Evolutionary conservation across 2,113 vertebrate species (phyloP).

Genomic region (Upupa epops): DNA sequence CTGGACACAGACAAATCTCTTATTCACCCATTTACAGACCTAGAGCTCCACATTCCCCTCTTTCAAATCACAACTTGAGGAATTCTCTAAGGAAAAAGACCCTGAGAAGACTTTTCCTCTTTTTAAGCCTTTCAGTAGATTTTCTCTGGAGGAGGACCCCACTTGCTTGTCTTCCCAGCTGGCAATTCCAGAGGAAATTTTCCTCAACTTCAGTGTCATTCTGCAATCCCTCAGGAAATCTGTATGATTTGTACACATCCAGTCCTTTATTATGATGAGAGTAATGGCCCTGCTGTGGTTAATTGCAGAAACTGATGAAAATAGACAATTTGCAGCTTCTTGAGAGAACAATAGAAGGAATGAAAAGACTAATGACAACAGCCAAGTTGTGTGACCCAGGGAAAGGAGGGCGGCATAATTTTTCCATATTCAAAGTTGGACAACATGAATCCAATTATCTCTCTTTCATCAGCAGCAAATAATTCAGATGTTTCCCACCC

Average conservation of each 20-base stretch:
- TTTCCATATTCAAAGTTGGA: constrained; percentile 64
- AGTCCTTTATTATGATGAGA: neutral
- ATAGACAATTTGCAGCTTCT: constrained; percentile 37
- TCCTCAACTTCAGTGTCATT: neutral
- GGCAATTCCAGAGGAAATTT: neutral
- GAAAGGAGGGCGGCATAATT: constrained; percentile 19
- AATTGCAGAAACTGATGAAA: constrained; percentile 22
- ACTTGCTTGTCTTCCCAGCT: fast-evolving
- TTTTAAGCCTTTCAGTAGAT: neutral
- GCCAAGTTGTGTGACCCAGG: neutral
- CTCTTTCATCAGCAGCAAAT: constrained; percentile 59
- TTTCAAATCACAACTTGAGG: neutral
- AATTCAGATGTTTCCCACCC: constrained; percentile 39
- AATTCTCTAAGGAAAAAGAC: neutral
- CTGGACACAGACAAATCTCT: neutral
- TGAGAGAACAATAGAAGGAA: constrained; percentile 27
- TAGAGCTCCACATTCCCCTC: neutral
- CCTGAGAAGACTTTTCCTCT: neutral
- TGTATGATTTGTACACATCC: neutral
- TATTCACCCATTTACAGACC: neutral
- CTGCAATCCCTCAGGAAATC: neutral
- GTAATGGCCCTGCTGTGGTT: neutral
- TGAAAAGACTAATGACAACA: constrained; percentile 19
- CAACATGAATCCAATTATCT: constrained; percentile 59
- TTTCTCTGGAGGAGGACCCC: neutral